These are phyloP conservation scores for Triplophysa bombifrons DNA, from an alignment of 2,797 vertebrate genomes.

Conservation along the genomic window DNA sequence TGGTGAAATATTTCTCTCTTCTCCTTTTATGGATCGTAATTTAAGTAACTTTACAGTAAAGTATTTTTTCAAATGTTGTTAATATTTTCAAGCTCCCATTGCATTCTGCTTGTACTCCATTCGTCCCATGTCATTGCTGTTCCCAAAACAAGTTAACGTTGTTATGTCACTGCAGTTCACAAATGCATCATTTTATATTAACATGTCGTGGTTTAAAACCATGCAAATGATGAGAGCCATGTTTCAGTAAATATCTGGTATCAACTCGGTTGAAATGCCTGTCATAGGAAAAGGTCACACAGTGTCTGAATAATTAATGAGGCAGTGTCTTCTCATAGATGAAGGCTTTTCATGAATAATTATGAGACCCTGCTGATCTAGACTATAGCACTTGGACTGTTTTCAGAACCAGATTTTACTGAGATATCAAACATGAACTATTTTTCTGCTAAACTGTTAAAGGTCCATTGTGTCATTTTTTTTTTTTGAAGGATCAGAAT, in stretches of 20 bases:
- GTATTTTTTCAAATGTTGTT: no score
- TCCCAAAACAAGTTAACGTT: no score
- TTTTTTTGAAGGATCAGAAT: no score
- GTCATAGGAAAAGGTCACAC: constrained; percentile 5
- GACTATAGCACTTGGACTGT: not conserved
- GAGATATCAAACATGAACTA: not conserved
- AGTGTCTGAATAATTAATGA: not conserved
- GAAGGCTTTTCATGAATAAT: not conserved
- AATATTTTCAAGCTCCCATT: no score
- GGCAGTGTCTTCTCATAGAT: not conserved
- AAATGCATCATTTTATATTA: not conserved
- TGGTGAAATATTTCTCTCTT: not conserved
- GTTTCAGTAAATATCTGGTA: not conserved
- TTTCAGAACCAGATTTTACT: not conserved
- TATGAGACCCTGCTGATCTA: not conserved
- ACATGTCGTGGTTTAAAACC: not conserved
- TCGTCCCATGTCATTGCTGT: no score
- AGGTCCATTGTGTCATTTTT: not conserved
- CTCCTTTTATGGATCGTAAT: no score
- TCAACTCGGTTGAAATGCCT: not conserved
- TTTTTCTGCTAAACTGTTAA: not conserved
- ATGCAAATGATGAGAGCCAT: not conserved
- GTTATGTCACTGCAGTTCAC: not conserved
- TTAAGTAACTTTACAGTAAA: no score
- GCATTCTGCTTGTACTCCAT: no score